A percentile compares a stretch with the other conserved stretches of the same genome.
Evolutionary conservation across 2,797 vertebrate species (phyloP).

Genomic region (Cygnus olor): DNA sequence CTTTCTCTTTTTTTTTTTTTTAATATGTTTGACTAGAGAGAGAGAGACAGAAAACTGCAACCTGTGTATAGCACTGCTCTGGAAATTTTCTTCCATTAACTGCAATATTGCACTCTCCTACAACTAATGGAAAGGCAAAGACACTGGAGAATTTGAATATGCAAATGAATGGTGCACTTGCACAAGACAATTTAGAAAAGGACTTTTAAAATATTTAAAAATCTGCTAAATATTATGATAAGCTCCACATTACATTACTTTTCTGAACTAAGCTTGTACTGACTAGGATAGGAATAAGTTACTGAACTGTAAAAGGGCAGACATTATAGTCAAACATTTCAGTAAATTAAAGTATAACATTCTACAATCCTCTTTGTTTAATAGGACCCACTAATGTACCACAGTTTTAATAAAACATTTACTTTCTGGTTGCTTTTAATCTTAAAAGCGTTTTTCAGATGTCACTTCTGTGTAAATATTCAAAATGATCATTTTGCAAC

Average conservation of each 20-base stretch:
- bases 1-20: background rate
- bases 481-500: slow-evolving; percentile 36
- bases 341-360: slow-evolving; percentile 28
- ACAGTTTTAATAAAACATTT: slow-evolving; percentile 40
- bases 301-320: background rate
- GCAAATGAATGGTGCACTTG: slow-evolving; percentile 29
- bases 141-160: background rate
- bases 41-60: background rate
- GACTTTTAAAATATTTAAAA: background rate
- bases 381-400: background rate
- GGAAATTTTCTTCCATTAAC: background rate
- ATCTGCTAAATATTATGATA: background rate
- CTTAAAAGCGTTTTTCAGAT: slow-evolving; percentile 5
- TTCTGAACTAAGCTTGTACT: background rate
- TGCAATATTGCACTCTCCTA: background rate
- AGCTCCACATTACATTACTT: background rate
- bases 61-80: no score
- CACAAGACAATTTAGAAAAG: background rate
- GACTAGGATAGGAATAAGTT: background rate
- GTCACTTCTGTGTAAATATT: background rate
- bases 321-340: background rate
- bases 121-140: background rate
- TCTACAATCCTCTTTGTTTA: slow-evolving; percentile 34
- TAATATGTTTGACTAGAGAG: background rate
- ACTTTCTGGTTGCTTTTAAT: slow-evolving; percentile 54